phyloP scores from a whole-genome alignment of 2,113 vertebrate species.

The Ailuropoda melanoleuca region DNA sequence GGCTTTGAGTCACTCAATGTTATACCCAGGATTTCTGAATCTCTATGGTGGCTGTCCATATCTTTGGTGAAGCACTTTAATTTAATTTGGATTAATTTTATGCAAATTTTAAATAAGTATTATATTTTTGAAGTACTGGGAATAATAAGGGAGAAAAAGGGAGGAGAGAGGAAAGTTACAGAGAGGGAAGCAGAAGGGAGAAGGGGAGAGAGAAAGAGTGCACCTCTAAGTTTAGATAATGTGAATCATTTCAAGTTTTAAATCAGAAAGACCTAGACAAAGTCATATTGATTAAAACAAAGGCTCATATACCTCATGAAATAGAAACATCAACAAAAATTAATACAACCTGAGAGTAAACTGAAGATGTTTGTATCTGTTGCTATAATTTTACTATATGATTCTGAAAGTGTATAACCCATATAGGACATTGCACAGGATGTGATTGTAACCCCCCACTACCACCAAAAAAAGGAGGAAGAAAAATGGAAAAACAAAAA shows the following conservation, averaged over 20 bases:
- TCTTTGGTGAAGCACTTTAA: background rate
- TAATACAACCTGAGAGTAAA: background rate
- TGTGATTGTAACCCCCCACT: background rate
- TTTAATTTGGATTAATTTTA: background rate
- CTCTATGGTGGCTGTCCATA: background rate
- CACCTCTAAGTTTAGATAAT: background rate
- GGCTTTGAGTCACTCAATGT: background rate
- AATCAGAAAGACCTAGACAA: background rate
- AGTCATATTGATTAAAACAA: background rate
- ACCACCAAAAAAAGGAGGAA: background rate
- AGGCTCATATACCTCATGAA: background rate
- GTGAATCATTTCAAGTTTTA: background rate
- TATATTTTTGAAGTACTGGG: background rate
- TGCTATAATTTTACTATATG: background rate
- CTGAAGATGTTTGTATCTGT: background rate
- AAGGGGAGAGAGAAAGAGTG: background rate
- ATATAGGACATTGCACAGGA: background rate
- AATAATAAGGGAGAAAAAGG: background rate
- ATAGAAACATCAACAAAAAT: background rate
- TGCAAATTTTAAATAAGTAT: background rate
- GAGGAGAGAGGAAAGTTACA: background rate
- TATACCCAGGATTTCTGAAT: background rate
- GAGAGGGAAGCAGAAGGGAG: background rate
- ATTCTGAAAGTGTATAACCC: background rate
- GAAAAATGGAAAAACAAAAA: background rate